phyloP scores from a whole-genome alignment of 2,888 invertebrate genomes.

The Lepidocyrtoides sp. region DNA sequence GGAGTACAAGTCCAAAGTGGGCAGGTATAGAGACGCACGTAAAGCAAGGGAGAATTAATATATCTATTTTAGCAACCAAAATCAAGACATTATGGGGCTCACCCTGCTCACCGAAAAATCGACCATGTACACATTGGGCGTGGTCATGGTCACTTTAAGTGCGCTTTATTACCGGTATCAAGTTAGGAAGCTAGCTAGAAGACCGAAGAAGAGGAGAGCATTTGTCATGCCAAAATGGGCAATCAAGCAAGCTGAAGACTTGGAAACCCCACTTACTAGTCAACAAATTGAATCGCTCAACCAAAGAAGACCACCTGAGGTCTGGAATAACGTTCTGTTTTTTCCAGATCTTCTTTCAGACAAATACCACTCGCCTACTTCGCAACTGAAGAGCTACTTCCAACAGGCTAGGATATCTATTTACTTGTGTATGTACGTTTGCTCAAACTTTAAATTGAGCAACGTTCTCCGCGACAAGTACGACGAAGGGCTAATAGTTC shows the following conservation, averaged over 20 bases:
- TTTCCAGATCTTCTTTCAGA: conserved; percentile 86
- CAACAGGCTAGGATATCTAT: conserved; percentile 88
- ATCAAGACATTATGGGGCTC: too few species aligned
- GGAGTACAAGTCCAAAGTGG: too few species aligned
- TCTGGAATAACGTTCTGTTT: conserved; percentile 86
- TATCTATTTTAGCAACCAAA: too few species aligned
- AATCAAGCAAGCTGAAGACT: background rate
- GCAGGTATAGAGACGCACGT: too few species aligned
- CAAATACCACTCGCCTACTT: conserved; percentile 79
- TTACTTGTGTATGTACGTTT: conserved; percentile 91
- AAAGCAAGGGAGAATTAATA: too few species aligned
- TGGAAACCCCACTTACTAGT: conserved; percentile 43
- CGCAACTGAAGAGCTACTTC: conserved; percentile 86
- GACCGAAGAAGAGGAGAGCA: background rate
- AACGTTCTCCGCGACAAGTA: conserved; percentile 88
- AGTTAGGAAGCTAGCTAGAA: too few species aligned
- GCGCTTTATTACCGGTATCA: too few species aligned
- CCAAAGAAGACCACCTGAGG: conserved; percentile 75
- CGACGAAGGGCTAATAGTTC: conserved; percentile 89
- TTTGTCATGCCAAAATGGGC: conserved; percentile 38
- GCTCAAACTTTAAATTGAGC: conserved; percentile 89
- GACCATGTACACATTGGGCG: too few species aligned
- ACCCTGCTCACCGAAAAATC: too few species aligned
- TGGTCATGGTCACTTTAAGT: too few species aligned
- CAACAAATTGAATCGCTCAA: conserved; percentile 27